phyloP scores from a whole-genome alignment of 2,113 vertebrate genomes.

The Cettia cetti region DNA sequence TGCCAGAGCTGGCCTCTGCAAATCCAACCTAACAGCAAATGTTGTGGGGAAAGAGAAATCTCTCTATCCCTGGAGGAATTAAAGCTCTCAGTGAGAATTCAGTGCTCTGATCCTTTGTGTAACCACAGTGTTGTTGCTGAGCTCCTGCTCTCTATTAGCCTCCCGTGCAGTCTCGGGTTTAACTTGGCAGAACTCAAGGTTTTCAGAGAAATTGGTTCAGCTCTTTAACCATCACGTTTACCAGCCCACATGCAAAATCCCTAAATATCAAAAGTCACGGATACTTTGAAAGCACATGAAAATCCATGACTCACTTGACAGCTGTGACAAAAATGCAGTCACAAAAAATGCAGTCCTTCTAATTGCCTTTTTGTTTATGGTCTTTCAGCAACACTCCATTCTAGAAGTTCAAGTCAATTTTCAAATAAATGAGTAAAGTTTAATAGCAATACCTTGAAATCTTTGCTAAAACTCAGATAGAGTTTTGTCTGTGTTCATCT shows the following conservation, averaged over 20 bases:
- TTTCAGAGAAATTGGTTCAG: slow-evolving; percentile 63
- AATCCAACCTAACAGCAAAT: not conserved
- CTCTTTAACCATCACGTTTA: slow-evolving; percentile 50
- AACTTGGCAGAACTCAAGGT: slow-evolving; percentile 53
- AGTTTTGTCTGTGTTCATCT: not conserved
- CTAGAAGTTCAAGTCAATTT: not conserved
- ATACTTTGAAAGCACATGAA: slow-evolving; percentile 41
- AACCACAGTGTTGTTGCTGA: slow-evolving; percentile 57
- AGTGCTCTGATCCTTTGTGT: slow-evolving; percentile 48
- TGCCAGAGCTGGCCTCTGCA: not conserved
- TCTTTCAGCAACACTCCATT: not conserved
- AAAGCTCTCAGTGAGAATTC: slow-evolving; percentile 49
- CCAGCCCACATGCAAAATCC: slow-evolving; percentile 51
- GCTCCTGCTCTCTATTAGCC: slow-evolving; percentile 58
- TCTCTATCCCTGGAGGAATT: slow-evolving; percentile 46
- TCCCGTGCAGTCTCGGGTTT: slow-evolving; percentile 52
- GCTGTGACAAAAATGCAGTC: slow-evolving; percentile 36
- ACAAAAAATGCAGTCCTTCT: slow-evolving; percentile 20
- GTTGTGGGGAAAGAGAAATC: slow-evolving; percentile 25
- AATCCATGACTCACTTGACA: slow-evolving; percentile 26
- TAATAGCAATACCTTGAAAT: not conserved
- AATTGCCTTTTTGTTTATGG: not conserved
- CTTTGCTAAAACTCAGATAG: not conserved
- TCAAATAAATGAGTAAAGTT: not conserved
- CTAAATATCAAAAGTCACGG: slow-evolving; percentile 52